These are phyloP conservation scores for Drosophila peninsularis DNA, from an alignment of 2,888 invertebrate species.

Conservation along the genomic window DNA sequence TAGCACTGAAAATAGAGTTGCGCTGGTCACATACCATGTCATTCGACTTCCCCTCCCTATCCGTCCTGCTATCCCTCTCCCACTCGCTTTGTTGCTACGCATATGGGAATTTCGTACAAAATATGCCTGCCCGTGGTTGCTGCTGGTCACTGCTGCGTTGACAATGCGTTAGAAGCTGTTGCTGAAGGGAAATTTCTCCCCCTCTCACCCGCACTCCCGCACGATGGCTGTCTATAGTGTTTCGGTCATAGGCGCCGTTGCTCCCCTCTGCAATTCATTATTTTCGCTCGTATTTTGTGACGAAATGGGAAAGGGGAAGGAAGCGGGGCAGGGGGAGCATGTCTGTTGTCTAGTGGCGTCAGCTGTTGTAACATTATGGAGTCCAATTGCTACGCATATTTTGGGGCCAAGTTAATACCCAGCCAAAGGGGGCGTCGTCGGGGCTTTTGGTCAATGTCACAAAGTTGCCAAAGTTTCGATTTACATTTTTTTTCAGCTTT, in stretches of 20 bases:
- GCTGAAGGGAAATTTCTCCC: conserved; percentile 6
- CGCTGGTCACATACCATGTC: conserved; percentile 1
- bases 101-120: conserved; percentile 28
- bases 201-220: not conserved
- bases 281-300: conserved; percentile 20
- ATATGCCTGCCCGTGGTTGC: conserved; percentile 24
- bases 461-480: conserved; percentile 64
- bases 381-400: conserved; percentile 44
- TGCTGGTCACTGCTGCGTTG: conserved; percentile 51
- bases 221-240: not conserved
- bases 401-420: conserved; percentile 37
- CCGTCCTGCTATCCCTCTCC: not conserved
- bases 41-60: not conserved
- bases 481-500: conserved; percentile 24
- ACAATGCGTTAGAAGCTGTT: conserved; percentile 50
- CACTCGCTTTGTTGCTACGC: conserved; percentile 2
- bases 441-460: conserved; percentile 58
- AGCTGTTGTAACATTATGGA: conserved; percentile 72
- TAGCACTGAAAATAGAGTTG: conserved; percentile 15
- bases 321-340: not conserved
- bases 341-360: conserved; percentile 46
- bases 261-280: conserved; percentile 44
- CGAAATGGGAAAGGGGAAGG: not conserved
- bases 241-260: not conserved
- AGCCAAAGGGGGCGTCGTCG: not conserved